Conservation (phyloP, 53 echinoderm and acorn worm species). For the Henricia sp. region DNA sequence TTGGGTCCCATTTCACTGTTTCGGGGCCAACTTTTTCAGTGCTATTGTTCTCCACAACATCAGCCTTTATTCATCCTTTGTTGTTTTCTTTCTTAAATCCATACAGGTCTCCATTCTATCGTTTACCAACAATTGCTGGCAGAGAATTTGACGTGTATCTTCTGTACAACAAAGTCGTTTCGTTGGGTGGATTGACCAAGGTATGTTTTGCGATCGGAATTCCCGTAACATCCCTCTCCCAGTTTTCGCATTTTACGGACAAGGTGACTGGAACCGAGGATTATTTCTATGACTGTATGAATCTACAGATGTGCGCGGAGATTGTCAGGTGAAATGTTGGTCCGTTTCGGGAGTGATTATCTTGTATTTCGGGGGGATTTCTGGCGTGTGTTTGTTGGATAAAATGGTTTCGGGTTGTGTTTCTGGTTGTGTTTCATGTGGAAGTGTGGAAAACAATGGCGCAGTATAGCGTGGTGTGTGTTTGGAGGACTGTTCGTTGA, state of each 20-base stretch:
- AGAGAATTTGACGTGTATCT: constrained; percentile 84
- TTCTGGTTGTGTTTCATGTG: constrained; percentile 25
- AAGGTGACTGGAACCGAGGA: constrained; percentile 39
- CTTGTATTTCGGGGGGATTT: not conserved
- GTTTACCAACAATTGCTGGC: constrained; percentile 71
- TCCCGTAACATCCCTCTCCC: constrained; percentile 27
- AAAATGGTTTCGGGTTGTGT: constrained; percentile 35
- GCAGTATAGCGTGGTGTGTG: constrained; percentile 51
- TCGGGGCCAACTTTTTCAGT: constrained; percentile 42
- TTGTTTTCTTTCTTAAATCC: too few relatives aligned
- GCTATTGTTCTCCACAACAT: constrained; percentile 55
- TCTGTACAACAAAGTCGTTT: constrained; percentile 84
- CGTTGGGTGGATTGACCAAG: constrained; percentile 81
- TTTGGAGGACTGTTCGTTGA: constrained; percentile 12
- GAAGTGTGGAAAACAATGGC: constrained; percentile 36
- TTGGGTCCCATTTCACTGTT: constrained; percentile 22
- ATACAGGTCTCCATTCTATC: constrained; percentile 67
- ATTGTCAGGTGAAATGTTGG: constrained; percentile 35
- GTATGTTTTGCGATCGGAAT: constrained; percentile 53
- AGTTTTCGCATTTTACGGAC: constrained; percentile 43
- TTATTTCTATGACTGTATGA: constrained; percentile 42
- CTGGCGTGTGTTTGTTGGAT: not conserved
- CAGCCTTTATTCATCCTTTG: too few relatives aligned
- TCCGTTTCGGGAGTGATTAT: not conserved
- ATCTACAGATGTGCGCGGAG: constrained; percentile 61